Evolutionary conservation across 2,113 vertebrate species (phyloP).

Genomic region (Hippocampus barbouri): DNA sequence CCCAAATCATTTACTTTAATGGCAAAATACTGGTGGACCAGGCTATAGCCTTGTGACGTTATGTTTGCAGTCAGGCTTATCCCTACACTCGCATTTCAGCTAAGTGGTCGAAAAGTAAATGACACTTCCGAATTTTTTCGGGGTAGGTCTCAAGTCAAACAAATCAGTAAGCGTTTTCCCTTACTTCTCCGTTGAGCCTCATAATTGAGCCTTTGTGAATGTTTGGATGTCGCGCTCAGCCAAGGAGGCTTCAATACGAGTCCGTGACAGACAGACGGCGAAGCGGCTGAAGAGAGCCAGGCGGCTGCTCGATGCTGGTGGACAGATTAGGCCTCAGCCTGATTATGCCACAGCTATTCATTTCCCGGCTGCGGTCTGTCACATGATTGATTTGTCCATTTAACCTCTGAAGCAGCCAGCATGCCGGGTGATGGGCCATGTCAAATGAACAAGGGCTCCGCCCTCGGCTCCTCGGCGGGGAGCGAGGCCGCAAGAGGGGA

Average conservation of each 20-base stretch:
- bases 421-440: conserved; percentile 65
- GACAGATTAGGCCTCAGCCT: conserved; percentile 62
- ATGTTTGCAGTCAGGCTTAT: too few relatives aligned
- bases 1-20: too few relatives aligned
- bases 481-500: conserved; percentile 15
- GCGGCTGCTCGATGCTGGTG: conserved; percentile 52
- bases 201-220: not conserved
- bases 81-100: too few relatives aligned
- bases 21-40: too few relatives aligned
- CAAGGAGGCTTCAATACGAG: not conserved
- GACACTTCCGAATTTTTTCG: too few relatives aligned
- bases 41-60: too few relatives aligned
- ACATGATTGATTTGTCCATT: conserved; percentile 75
- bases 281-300: conserved; percentile 41
- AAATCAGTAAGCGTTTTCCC: not conserved
- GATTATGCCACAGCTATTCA: conserved; percentile 69
- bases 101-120: too few relatives aligned
- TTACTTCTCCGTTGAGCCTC: not conserved
- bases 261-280: conserved; percentile 33
- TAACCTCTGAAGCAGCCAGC: conserved; percentile 69
- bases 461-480: conserved; percentile 45
- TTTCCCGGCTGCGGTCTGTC: conserved; percentile 69
- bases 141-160: not conserved
- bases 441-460: conserved; percentile 69
- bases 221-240: not conserved